phyloP scores from a whole-genome alignment of 2,888 invertebrate genomes.

The Maniola hyperantus region DNA sequence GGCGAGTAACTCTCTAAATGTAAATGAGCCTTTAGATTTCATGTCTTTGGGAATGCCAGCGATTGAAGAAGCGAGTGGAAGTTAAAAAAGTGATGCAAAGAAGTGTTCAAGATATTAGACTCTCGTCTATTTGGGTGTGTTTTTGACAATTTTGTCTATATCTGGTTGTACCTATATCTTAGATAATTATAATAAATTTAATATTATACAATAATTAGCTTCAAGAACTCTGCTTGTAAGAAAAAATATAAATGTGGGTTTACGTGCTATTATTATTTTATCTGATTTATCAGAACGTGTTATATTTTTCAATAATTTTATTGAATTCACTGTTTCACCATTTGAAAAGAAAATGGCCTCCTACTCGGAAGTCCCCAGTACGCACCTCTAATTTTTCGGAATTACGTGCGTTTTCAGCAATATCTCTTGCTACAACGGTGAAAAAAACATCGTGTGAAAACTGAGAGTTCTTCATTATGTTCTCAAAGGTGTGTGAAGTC shows the following conservation, averaged over 20 bases:
- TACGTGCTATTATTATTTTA: constrained; percentile 51
- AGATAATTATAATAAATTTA: constrained; percentile 43
- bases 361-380: too few relatives aligned
- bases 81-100: constrained; percentile 46
- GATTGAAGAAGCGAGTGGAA: constrained; percentile 21
- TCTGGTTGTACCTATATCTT: constrained; percentile 54
- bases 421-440: too few relatives aligned
- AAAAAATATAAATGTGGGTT: constrained; percentile 49
- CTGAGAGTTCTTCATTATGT: too few relatives aligned
- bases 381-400: too few relatives aligned
- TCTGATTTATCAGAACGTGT: constrained; percentile 32
- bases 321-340: not conserved
- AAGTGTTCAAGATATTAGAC: constrained; percentile 63
- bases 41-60: constrained; percentile 27
- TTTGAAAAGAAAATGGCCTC: too few relatives aligned
- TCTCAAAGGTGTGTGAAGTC: too few relatives aligned
- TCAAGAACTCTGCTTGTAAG: constrained; percentile 48
- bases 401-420: too few relatives aligned
- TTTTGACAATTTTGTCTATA: constrained; percentile 56
- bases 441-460: too few relatives aligned
- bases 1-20: constrained; percentile 4
- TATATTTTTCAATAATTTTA: constrained; percentile 14
- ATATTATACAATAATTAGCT: constrained; percentile 55
- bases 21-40: constrained; percentile 15
- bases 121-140: constrained; percentile 51